Conservation (phyloP, 2,113 vertebrate genomes). For the Rhea americana region DNA sequence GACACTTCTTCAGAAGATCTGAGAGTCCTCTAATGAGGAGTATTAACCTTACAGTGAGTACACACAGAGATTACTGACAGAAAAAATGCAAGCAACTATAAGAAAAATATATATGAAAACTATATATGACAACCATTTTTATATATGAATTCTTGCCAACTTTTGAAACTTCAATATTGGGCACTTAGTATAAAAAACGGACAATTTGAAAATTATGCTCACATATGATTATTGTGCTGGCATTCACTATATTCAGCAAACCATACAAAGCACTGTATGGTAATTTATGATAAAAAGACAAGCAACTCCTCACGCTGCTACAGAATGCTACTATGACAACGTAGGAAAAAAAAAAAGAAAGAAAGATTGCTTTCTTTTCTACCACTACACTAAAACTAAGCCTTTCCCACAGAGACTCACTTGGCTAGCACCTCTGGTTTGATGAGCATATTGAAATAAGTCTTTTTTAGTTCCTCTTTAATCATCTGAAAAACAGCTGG, state of each 20-base stretch:
- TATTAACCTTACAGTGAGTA: neutral
- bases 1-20: neutral
- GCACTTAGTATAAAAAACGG: neutral
- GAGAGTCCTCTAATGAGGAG: neutral
- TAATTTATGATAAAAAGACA: slow-evolving; percentile 41
- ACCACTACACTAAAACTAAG: slow-evolving; percentile 22
- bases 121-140: neutral
- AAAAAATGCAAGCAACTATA: neutral
- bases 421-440: slow-evolving; percentile 87
- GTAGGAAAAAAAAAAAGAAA: slow-evolving; percentile 29
- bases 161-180: slow-evolving; percentile 23
- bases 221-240: slow-evolving; percentile 23
- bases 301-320: slow-evolving; percentile 3
- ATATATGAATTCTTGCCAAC: neutral
- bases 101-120: neutral
- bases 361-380: neutral
- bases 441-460: slow-evolving; percentile 87
- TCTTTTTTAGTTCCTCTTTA: slow-evolving; percentile 85
- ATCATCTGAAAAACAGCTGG: slow-evolving; percentile 84
- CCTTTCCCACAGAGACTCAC: slow-evolving; percentile 71
- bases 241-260: neutral
- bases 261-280: neutral
- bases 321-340: neutral
- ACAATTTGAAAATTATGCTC: slow-evolving; percentile 25
- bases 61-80: slow-evolving; percentile 19